A percentile compares a stretch with the other conserved stretches of the same genome.
These are phyloP conservation scores for Eulemur rubriventer DNA, from an alignment of 2,797 vertebrate species.

Conservation along the genomic window DNA sequence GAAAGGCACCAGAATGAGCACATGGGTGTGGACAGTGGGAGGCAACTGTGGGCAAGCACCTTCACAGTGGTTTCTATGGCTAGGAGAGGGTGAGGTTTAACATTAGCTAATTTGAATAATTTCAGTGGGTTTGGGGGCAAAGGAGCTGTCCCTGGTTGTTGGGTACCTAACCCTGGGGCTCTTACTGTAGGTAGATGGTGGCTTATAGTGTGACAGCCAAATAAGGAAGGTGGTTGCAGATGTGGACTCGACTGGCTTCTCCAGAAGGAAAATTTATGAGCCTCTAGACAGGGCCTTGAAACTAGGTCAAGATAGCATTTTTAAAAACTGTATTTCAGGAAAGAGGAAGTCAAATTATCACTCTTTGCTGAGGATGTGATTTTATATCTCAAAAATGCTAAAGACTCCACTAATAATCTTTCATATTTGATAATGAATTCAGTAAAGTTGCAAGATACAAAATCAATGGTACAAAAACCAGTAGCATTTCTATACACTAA, in stretches of 20 bases:
- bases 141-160: neutral
- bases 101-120: neutral
- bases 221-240: neutral
- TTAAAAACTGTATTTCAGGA: neutral
- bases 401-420: too few species aligned
- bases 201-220: neutral
- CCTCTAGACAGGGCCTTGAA: neutral
- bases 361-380: too few species aligned
- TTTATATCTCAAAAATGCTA: too few species aligned
- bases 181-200: neutral
- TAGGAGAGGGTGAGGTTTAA: too few species aligned
- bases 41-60: neutral
- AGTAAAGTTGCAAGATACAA: too few species aligned
- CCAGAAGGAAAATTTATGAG: neutral
- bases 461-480: too few species aligned
- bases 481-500: too few species aligned
- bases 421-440: too few species aligned
- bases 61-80: neutral
- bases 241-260: neutral
- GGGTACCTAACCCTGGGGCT: neutral
- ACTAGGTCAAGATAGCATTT: neutral
- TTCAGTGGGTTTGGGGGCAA: neutral
- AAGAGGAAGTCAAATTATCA: too few species aligned
- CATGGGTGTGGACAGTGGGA: accelerated
- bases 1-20: neutral